Evolutionary conservation across 2,797 vertebrate species (phyloP), one percentile per base, ranked within the genome.

Genomic region (Hypotaenidia philippensis): DNA sequence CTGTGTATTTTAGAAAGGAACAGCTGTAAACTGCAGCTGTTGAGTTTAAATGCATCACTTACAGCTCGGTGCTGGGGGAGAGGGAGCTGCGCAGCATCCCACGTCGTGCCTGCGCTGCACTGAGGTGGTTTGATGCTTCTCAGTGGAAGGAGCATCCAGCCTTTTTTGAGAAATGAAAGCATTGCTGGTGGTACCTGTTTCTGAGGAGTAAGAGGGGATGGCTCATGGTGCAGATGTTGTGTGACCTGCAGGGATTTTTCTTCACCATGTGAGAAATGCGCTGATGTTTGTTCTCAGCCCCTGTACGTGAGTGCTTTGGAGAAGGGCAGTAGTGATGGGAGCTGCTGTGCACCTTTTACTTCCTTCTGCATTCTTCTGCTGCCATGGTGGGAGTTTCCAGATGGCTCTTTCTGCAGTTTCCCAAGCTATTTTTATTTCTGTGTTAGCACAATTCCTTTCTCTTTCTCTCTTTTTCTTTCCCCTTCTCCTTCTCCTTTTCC

Each of bases 341-440:
- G 77, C 21, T 76, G 64, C 8, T 66, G 56, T 19, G 75, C 44
- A 87, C 88, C 80, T 87, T 59, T 40, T 6, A 31, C 57, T 84
- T 87, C 79, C 69, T 85, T 45, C 63, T 87, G 53, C 26, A 1
- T 72, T 81, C 64, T 93, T 59, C 91, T 91, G 21, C 78, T 91
- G 77, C 90, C 22, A 0, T 23, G 77, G 52, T 89, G 52, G 72
- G 87, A 95, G 90, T 91, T 55, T 93, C 92, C 95, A 96, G 92
- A 96, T 95, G 95, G 95, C 50, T 96, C 87, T 74, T 94, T 86
- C 81, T 90, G 72, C 79, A 76, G 74, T 69, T 94, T 81, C 63
- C 81, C 47, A 49, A 75, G 82, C 45, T 93, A 83, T 79, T 93
- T 96, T 95, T 94, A 53, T 81, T 69, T 86, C 83, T 55, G 17